These are phyloP conservation scores for Schizotus pectinicornis DNA, from an alignment of 2,888 invertebrate species.

Conservation along the genomic window DNA sequence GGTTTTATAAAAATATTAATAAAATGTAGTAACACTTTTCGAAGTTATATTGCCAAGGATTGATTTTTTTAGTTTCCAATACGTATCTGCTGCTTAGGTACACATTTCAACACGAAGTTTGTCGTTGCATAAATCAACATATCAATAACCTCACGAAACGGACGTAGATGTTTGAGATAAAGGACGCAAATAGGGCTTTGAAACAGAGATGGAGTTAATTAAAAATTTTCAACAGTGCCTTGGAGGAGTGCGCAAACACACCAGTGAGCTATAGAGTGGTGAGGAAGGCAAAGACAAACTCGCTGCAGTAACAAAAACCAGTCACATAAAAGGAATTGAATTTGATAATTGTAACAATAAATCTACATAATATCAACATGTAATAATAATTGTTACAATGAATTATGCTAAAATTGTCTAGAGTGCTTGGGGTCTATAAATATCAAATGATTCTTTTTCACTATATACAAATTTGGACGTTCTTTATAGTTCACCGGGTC, in stretches of 20 bases:
- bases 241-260: too few species aligned
- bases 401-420: slow-evolving; percentile 41
- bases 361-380: slow-evolving; percentile 51
- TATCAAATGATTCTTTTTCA: slow-evolving; percentile 39
- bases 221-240: too few species aligned
- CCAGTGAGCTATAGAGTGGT: neutral
- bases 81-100: slow-evolving; percentile 4
- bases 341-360: slow-evolving; percentile 41
- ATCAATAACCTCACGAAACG: slow-evolving; percentile 1
- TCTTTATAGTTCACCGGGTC: slow-evolving; percentile 13
- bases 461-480: slow-evolving; percentile 39
- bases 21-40: slow-evolving; percentile 27
- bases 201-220: neutral
- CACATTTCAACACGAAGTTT: slow-evolving; percentile 19
- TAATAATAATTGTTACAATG: slow-evolving; percentile 47
- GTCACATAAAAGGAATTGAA: slow-evolving; percentile 4
- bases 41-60: slow-evolving; percentile 28
- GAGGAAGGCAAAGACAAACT: slow-evolving; percentile 27
- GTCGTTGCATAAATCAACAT: slow-evolving; percentile 24
- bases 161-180: slow-evolving; percentile 2
- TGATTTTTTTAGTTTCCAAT: slow-evolving; percentile 18
- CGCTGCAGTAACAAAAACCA: slow-evolving; percentile 7
- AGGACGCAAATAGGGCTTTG: slow-evolving; percentile 4
- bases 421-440: slow-evolving; percentile 37
- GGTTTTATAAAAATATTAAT: slow-evolving; percentile 38